Percentiles rank a stretch among this genome's conserved stretches.
Conservation (phyloP, 2,797 vertebrate species). For the Sebastes elongatus region DNA sequence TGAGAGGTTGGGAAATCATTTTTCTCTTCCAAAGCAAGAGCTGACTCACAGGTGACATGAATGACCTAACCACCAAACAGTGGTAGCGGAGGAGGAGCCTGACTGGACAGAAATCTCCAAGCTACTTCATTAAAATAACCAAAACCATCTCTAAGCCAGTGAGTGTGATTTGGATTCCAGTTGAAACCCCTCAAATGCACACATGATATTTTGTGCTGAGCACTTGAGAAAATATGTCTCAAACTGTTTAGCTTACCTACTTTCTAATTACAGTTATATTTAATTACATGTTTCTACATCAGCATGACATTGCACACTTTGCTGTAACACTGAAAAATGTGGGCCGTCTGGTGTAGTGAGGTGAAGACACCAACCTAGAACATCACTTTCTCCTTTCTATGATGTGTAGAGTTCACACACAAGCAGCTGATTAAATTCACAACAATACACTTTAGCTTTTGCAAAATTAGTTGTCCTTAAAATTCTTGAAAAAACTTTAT, state of each 20-base stretch:
- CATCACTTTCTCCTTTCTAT: not conserved
- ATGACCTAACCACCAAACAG: not conserved
- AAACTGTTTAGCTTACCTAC: not conserved
- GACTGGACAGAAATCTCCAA: not conserved
- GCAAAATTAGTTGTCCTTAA: not conserved
- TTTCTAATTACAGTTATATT: not conserved
- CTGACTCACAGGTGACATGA: conserved; percentile 4
- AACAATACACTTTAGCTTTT: not conserved
- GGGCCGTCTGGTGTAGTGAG: not conserved
- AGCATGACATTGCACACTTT: not conserved
- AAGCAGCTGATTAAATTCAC: not conserved
- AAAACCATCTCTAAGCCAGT: not conserved
- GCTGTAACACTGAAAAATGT: not conserved
- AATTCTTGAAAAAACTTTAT: not conserved
- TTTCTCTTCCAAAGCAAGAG: not conserved
- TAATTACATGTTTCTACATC: not conserved
- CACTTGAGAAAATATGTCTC: not conserved
- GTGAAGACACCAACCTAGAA: not conserved
- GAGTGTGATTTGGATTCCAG: not conserved
- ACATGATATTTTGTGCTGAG: not conserved
- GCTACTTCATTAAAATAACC: conserved; percentile 22
- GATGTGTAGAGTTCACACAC: not conserved
- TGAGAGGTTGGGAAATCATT: not conserved
- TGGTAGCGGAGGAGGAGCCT: conserved; percentile 11
- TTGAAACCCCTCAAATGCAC: not conserved